Percentiles rank a stretch among this genome's conserved stretches.
phyloP scores from a whole-genome alignment of 2,888 invertebrate species.

The Campoplex nolae region DNA sequence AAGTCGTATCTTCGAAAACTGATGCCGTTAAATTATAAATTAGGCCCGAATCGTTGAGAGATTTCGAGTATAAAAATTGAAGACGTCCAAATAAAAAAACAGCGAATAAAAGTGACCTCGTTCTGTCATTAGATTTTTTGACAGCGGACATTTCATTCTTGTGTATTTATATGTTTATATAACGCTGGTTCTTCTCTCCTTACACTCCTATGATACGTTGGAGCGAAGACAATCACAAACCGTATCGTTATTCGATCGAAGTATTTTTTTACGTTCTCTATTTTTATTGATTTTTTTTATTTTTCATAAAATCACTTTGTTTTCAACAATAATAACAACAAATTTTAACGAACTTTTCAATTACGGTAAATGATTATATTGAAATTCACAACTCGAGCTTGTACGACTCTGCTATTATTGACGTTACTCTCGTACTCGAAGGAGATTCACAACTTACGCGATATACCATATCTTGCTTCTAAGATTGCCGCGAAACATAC shows the following conservation, averaged over 20 bases:
- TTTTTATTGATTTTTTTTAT: background rate
- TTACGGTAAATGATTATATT: background rate
- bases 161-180: background rate
- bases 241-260: constrained; percentile 10
- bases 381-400: background rate
- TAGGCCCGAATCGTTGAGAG: constrained; percentile 49
- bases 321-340: background rate
- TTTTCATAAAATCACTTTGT: background rate
- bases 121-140: constrained; percentile 30
- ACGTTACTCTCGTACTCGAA: constrained; percentile 2
- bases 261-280: background rate
- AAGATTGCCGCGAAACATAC: constrained; percentile 40
- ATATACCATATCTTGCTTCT: constrained; percentile 31
- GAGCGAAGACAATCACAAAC: background rate
- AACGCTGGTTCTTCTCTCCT: background rate
- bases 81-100: constrained; percentile 18
- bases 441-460: constrained; percentile 37
- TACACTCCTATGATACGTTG: background rate
- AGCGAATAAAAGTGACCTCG: constrained; percentile 18
- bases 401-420: constrained; percentile 15
- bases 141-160: constrained; percentile 74
- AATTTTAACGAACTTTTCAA: background rate
- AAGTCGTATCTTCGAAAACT: constrained; percentile 70
- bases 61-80: constrained; percentile 7
- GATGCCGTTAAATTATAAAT: constrained; percentile 74